Conservation (phyloP, 2,888 invertebrate genomes). For the Parasteatoda lunata region DNA sequence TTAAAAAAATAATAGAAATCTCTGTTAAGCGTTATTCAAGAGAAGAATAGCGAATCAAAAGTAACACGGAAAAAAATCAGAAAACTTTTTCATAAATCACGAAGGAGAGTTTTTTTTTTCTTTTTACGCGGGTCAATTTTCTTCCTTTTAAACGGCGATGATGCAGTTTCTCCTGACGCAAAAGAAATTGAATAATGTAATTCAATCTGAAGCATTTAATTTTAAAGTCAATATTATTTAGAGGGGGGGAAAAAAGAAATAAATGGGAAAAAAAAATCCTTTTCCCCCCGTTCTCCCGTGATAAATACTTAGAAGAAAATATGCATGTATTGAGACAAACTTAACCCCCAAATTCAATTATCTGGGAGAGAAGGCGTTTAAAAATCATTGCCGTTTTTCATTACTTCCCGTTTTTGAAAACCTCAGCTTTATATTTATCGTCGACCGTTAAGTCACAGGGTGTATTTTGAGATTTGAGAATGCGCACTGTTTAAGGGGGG, state of each 20-base stretch:
- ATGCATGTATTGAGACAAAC: constrained; percentile 41
- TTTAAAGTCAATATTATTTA: not conserved
- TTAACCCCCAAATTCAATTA: constrained; percentile 60
- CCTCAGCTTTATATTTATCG: constrained; percentile 49
- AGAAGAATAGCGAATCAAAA: too few relatives aligned
- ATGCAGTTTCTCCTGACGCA: not conserved
- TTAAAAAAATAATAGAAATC: too few relatives aligned
- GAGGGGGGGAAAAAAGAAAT: not conserved
- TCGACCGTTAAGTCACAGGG: constrained; percentile 8
- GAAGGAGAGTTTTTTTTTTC: too few relatives aligned
- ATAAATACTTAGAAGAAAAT: constrained; percentile 43
- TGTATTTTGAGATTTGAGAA: constrained; percentile 7
- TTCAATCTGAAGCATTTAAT: not conserved
- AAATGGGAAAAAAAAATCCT: not conserved
- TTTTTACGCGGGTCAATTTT: too few relatives aligned
- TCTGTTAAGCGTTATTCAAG: too few relatives aligned
- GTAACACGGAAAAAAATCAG: too few relatives aligned
- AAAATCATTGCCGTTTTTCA: constrained; percentile 53
- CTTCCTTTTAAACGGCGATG: too few relatives aligned
- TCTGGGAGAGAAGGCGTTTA: constrained; percentile 28
- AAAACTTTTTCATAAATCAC: too few relatives aligned
- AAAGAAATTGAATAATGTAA: constrained; percentile 1
- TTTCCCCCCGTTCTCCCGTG: not conserved
- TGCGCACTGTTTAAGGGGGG: not conserved
- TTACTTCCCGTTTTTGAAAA: constrained; percentile 45